phyloP scores from a whole-genome alignment of 92 coral and sea anemone species.

The Heteractis magnifica region DNA sequence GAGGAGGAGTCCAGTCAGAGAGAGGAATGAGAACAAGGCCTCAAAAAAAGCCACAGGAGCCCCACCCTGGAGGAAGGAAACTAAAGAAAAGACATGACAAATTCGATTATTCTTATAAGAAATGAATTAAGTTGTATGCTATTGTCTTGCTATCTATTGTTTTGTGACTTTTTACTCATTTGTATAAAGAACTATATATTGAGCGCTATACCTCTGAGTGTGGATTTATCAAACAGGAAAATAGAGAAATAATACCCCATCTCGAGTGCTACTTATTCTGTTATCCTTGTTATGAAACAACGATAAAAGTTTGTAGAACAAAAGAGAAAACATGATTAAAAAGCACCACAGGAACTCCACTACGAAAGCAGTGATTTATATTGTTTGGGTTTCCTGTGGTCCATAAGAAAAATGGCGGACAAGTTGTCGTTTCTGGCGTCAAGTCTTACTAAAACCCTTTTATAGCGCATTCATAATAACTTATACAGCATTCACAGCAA shows the following conservation, averaged over 20 bases:
- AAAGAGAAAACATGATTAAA: background rate
- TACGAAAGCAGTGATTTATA: background rate
- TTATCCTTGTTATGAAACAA: too few relatives aligned
- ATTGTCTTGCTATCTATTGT: too few relatives aligned
- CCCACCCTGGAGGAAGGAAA: conserved; percentile 9
- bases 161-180: too few relatives aligned
- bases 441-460: background rate
- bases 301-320: too few relatives aligned
- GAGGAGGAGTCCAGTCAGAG: conserved; percentile 39
- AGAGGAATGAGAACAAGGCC: conserved; percentile 19
- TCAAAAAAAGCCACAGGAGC: conserved; percentile 1
- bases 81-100: too few relatives aligned
- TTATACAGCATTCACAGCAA: background rate
- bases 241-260: too few relatives aligned
- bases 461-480: background rate
- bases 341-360: background rate
- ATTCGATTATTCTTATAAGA: background rate
- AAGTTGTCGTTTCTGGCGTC: background rate
- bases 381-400: conserved; percentile 37
- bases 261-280: too few relatives aligned
- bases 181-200: too few relatives aligned
- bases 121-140: too few relatives aligned
- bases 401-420: conserved; percentile 19
- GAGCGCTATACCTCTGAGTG: too few relatives aligned
- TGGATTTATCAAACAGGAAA: too few relatives aligned